phyloP scores from a whole-genome alignment of 2,113 vertebrate genomes.

The Brachionichthys hirsutus region DNA sequence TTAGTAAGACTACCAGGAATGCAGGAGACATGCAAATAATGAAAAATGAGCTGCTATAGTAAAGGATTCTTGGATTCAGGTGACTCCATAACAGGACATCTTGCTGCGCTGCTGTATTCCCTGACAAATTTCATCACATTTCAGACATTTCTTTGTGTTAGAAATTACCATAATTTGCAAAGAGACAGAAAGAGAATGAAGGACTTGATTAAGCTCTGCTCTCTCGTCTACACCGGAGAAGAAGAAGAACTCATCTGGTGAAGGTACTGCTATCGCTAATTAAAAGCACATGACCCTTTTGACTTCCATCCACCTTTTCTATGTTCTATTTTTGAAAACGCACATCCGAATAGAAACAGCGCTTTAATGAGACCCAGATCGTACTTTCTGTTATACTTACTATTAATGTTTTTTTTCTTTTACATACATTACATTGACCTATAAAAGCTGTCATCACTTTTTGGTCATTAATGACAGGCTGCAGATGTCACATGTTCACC shows the following conservation, averaged over 20 bases:
- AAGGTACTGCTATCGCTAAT: too few species aligned
- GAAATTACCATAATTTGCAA: not conserved
- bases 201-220: too few species aligned
- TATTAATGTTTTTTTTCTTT: too few species aligned
- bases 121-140: not conserved
- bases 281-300: not conserved
- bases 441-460: too few species aligned
- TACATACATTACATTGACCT: too few species aligned
- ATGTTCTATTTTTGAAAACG: too few species aligned
- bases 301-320: too few species aligned
- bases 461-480: not conserved
- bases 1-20: constrained; percentile 43
- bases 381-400: too few species aligned
- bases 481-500: not conserved
- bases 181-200: not conserved
- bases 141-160: not conserved
- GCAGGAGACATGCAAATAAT: constrained; percentile 45
- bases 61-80: constrained; percentile 22
- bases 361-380: too few species aligned
- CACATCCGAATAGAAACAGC: too few species aligned
- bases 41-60: constrained; percentile 36
- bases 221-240: not conserved
- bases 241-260: too few species aligned
- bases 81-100: constrained; percentile 8
- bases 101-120: not conserved